Evolutionary conservation across 2,888 invertebrate genomes (phyloP).

Genomic region (Chrysina gloriosa): DNA sequence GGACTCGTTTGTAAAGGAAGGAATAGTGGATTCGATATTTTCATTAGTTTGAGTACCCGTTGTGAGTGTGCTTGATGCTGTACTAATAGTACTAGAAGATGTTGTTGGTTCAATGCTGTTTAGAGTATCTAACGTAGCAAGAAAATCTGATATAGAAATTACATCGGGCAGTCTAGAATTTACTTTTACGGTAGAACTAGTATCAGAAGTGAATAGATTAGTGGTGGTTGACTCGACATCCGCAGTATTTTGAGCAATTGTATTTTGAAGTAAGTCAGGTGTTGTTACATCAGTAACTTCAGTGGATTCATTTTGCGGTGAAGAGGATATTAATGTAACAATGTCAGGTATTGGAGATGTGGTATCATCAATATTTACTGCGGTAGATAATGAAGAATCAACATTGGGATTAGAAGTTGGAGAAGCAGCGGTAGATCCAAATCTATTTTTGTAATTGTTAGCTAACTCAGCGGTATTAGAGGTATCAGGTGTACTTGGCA

Average conservation of each 20-base stretch:
- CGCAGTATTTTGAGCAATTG: constrained; percentile 22
- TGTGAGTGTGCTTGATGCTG: background rate
- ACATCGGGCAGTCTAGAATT: constrained; percentile 41
- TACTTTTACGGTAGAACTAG: background rate
- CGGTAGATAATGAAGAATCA: too few relatives aligned
- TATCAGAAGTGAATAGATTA: background rate
- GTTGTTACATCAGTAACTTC: background rate
- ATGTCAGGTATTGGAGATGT: constrained; percentile 9
- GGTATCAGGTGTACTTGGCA: too few relatives aligned
- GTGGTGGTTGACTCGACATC: constrained; percentile 1
- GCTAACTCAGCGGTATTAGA: background rate
- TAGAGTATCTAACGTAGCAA: constrained; percentile 44
- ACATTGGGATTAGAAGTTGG: background rate
- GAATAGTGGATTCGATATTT: constrained; percentile 37
- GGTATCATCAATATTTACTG: background rate
- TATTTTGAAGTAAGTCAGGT: constrained; percentile 22
- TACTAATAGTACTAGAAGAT: background rate
- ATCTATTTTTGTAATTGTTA: background rate
- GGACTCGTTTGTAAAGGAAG: constrained; percentile 24
- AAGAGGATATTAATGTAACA: background rate
- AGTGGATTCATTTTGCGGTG: background rate
- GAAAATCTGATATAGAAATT: constrained; percentile 49
- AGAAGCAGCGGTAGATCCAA: background rate
- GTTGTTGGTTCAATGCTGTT: constrained; percentile 35
- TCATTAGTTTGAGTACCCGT: constrained; percentile 19